Conservation (phyloP, 2,113 vertebrate species). For the Podarcis raffonei region DNA sequence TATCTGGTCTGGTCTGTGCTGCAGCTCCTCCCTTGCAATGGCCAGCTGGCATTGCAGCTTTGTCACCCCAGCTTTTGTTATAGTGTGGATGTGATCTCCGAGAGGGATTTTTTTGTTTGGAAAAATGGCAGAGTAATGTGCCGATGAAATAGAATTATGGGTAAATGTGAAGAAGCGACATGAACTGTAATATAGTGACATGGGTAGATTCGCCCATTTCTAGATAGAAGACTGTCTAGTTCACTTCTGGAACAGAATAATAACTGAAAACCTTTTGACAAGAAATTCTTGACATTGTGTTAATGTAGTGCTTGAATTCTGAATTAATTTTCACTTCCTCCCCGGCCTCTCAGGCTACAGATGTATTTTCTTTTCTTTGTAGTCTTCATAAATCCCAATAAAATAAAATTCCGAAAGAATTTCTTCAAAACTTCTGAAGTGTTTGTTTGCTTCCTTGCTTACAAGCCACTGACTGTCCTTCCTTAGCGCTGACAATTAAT, state of each 20-base stretch:
- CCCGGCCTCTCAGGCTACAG: background rate
- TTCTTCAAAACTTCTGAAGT: background rate
- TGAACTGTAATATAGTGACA: background rate
- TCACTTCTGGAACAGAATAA: background rate
- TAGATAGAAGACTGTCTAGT: background rate
- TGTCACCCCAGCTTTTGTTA: background rate
- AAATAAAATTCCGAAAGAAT: background rate
- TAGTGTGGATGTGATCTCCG: no score
- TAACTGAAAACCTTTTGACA: background rate
- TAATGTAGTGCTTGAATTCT: background rate
- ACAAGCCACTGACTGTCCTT: slow-evolving; percentile 29
- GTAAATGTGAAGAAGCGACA: background rate
- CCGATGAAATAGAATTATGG: background rate
- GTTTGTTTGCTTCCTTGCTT: slow-evolving; percentile 19
- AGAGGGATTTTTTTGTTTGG: background rate
- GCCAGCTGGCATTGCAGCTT: background rate
- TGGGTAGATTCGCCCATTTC: background rate
- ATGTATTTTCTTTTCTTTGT: background rate
- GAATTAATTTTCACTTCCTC: background rate
- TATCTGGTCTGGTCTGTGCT: background rate
- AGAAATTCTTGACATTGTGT: background rate
- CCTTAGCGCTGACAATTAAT: slow-evolving; percentile 21
- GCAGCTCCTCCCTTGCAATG: background rate
- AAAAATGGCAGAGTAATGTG: background rate
- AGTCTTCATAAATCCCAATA: background rate